phyloP scores from a whole-genome alignment of 2,113 vertebrate species.

The Romanogobio albipinnatus region DNA sequence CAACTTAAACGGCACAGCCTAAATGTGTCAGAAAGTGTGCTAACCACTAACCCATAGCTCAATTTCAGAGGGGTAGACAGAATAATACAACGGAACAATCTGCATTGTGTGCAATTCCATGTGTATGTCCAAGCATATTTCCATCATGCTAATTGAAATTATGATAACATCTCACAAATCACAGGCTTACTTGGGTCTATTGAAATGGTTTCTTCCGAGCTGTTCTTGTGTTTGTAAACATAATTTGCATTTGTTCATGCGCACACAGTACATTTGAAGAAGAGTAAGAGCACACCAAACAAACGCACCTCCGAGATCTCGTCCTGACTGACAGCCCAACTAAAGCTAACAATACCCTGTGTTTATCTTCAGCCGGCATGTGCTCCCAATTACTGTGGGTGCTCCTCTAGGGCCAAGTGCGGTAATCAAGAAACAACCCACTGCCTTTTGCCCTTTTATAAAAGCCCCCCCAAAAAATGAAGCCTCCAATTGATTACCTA shows the following conservation, averaged over 20 bases:
- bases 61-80: background rate
- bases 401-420: constrained; percentile 68
- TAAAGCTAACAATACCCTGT: constrained; percentile 68
- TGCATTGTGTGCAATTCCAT: background rate
- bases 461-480: constrained; percentile 11
- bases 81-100: background rate
- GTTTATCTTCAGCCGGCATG: constrained; percentile 71
- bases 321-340: constrained; percentile 65
- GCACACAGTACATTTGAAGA: constrained; percentile 3
- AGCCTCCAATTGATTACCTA: constrained; percentile 69
- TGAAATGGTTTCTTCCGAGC: background rate
- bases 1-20: background rate
- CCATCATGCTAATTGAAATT: constrained; percentile 3
- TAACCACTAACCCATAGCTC: background rate
- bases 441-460: constrained; percentile 54
- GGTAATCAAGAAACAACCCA: constrained; percentile 63
- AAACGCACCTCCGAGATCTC: constrained; percentile 50
- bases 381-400: constrained; percentile 67
- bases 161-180: constrained; percentile 16
- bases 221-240: constrained; percentile 33
- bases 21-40: background rate
- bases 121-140: background rate
- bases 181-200: constrained; percentile 10
- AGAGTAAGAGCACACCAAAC: constrained; percentile 29
- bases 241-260: constrained; percentile 8